Evolutionary conservation across 2,113 vertebrate species (phyloP).

Genomic region (Bubalus kerabau): DNA sequence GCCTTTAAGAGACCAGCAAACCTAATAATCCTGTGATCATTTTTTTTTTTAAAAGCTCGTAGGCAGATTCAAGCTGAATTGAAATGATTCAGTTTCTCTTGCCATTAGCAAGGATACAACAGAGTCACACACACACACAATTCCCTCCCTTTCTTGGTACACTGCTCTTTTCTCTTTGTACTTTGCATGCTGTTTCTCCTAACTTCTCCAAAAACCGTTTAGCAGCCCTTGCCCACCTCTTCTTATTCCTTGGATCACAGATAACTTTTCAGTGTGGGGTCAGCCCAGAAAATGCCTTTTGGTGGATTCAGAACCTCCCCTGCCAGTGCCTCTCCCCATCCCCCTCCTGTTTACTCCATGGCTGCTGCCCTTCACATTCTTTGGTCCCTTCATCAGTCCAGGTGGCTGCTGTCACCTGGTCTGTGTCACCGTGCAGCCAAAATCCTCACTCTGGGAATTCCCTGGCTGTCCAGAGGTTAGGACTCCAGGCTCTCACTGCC

Average conservation of each 20-base stretch:
- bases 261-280: background rate
- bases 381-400: background rate
- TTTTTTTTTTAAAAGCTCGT: background rate
- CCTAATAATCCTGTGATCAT: background rate
- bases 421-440: background rate
- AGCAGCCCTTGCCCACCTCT: background rate
- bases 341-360: background rate
- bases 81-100: background rate
- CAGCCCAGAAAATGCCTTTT: background rate
- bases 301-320: background rate
- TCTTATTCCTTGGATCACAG: background rate
- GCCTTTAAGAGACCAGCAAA: background rate
- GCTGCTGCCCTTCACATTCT: background rate
- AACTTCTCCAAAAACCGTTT: background rate
- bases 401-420: background rate
- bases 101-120: background rate
- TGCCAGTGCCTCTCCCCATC: rapidly evolving
- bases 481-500: background rate
- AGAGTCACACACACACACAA: background rate
- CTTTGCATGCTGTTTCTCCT: background rate
- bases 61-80: background rate
- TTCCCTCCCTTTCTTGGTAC: background rate
- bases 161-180: background rate
- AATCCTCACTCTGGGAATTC: background rate
- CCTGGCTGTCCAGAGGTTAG: background rate